Evolutionary conservation across 1,140 invertebrate genomes (phyloP), one percentile per base, ranked within the genome.

Genomic region (Ctenoplectra terminalis): DNA sequence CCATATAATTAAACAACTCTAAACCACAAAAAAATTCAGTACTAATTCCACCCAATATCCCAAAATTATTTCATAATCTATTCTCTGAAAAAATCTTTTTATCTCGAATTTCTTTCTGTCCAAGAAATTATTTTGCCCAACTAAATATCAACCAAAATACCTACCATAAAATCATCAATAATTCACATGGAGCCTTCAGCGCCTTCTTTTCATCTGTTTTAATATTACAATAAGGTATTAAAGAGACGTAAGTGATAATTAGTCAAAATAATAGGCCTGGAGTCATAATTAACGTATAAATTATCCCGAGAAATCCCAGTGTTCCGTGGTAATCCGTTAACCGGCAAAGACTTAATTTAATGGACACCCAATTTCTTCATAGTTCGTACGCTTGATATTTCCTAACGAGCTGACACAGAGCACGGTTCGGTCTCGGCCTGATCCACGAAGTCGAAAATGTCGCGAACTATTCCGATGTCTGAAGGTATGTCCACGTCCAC

Each of bases 381-480:
- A 79, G 77, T 52, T 50, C 20, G 31, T 56, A 20, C 31, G 77
- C 58, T 79, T 79, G 77, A 79, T 73, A 52, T 79, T 79, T 63
- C 69, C 77, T 79, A 79, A 79, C 77, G 69, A 79, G 77, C 69
- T 79, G 77, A 79, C 69, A 79, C 56, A 13, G 76, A 63, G 4
- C 20, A 43, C n/a, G 9, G 40, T 48, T 56, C 48, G 26, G 31
- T n/a, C 34, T 23, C 34, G 11, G 20, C 29, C 26, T 70, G 43
- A 67, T 48, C 31, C 11, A 23, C 61, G 1, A 43, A 17, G 26
- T 54, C n/a, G 40, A 60, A 54, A 50, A 61, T 31, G 54, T 26
- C 13, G 29, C 11, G 0, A 54, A 58, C 64, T 46, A 48, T 77
- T 69, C 37, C 23, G 13, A n/a, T 34, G 13, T 48, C 26, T 26